Percentiles rank a stretch among this genome's conserved stretches.
Conservation (phyloP, 2,113 vertebrate genomes). For the Cheilinus undulatus region DNA sequence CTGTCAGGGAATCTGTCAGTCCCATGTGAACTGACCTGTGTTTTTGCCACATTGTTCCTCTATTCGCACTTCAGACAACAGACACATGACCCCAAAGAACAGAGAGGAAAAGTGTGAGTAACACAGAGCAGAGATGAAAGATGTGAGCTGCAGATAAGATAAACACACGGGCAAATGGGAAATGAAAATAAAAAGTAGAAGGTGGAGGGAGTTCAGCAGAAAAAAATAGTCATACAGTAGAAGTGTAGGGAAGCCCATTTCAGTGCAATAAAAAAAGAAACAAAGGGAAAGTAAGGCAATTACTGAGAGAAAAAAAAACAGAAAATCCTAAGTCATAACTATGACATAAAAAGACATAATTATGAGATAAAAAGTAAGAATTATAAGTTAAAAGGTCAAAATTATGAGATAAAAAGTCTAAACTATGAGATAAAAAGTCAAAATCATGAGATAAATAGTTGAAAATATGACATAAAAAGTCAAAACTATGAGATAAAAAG, state of each 20-base stretch:
- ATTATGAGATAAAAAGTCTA: too few species aligned
- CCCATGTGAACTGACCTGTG: constrained; percentile 16
- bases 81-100: constrained; percentile 18
- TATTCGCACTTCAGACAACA: constrained; percentile 42
- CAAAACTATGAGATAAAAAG: too few species aligned
- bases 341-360: too few species aligned
- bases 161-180: background rate
- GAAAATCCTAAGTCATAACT: too few species aligned
- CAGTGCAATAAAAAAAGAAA: too few species aligned
- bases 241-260: too few species aligned
- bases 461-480: too few species aligned
- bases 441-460: too few species aligned
- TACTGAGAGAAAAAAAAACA: constrained; percentile 8
- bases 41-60: constrained; percentile 29
- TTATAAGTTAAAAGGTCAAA: too few species aligned
- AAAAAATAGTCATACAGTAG: too few species aligned
- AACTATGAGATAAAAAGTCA: too few species aligned
- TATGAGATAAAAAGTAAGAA: too few species aligned
- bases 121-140: constrained; percentile 30
- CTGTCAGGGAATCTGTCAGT: constrained; percentile 23
- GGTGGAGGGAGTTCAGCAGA: background rate
- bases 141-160: constrained; percentile 19
- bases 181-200: background rate
- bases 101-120: background rate
- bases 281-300: background rate